A percentile compares a stretch with the other conserved stretches of the same genome.
phyloP scores from a whole-genome alignment of 2,113 vertebrate species.

The Ailurus styani region DNA sequence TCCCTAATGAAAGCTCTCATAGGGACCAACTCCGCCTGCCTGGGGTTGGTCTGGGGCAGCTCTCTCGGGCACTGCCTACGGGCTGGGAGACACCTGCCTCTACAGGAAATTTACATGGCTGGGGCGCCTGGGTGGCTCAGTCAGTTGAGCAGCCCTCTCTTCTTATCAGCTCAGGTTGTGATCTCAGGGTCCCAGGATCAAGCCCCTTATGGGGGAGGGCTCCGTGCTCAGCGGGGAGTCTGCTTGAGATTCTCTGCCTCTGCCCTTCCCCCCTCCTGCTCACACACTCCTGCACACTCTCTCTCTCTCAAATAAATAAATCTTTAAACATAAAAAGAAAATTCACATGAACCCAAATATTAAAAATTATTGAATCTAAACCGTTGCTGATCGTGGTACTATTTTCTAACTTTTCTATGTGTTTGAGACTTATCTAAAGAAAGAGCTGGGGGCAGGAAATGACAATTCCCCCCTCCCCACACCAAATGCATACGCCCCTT shows the following conservation, averaged over 20 bases:
- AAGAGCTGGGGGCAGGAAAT: background rate
- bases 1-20: background rate
- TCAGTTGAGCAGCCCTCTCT: background rate
- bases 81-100: background rate
- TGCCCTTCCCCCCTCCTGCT: background rate
- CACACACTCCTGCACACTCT: background rate
- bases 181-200: background rate
- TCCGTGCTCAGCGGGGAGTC: background rate
- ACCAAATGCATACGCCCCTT: background rate
- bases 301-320: background rate
- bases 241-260: background rate
- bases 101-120: background rate
- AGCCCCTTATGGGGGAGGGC: background rate
- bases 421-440: slow-evolving; percentile 14
- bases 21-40: background rate
- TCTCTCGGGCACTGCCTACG: background rate
- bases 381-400: background rate
- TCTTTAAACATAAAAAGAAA: background rate
- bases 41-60: background rate
- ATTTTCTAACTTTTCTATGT: background rate
- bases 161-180: background rate
- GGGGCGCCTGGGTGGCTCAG: background rate
- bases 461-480: background rate
- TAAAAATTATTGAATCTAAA: background rate
- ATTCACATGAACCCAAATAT: background rate